Percentiles rank a stretch among this genome's conserved stretches.
Conservation (phyloP, 2,113 vertebrate species). For the Dicentrarchus labrax region DNA sequence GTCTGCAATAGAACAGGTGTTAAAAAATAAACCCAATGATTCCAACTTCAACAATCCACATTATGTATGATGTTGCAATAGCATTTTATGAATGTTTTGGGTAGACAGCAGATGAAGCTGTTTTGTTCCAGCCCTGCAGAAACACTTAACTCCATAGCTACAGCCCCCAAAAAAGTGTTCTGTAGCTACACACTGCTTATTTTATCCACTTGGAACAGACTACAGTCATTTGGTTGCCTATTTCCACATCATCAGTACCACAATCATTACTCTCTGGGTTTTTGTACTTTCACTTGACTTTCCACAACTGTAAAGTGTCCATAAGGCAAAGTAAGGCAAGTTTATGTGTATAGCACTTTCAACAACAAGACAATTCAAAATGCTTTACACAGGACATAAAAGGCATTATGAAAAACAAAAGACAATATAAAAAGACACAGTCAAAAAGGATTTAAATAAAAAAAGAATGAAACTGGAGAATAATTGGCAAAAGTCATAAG, state of each 20-base stretch:
- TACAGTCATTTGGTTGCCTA: not conserved
- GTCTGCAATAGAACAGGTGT: not conserved
- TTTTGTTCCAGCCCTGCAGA: not conserved
- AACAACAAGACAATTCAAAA: not conserved
- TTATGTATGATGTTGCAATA: not conserved
- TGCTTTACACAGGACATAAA: not conserved
- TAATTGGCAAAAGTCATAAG: not conserved
- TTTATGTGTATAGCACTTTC: not conserved
- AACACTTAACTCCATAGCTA: not conserved
- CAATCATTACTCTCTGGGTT: constrained; percentile 20
- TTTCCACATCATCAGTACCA: constrained; percentile 39
- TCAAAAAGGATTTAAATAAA: not conserved
- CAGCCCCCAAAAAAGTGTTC: not conserved
- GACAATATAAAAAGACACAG: not conserved
- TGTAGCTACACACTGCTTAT: not conserved
- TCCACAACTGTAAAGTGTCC: constrained; percentile 23
- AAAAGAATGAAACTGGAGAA: not conserved
- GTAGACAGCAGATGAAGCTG: not conserved
- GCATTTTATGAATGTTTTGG: not conserved
- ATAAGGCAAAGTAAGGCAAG: not conserved
- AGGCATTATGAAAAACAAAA: not conserved
- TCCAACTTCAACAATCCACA: not conserved
- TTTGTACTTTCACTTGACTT: constrained; percentile 9
- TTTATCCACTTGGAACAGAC: constrained; percentile 16
- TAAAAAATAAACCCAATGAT: not conserved